Evolutionary conservation across 2,797 vertebrate species (phyloP), one percentile per base, ranked within the genome.

Genomic region (Pelobates cultripes): DNA sequence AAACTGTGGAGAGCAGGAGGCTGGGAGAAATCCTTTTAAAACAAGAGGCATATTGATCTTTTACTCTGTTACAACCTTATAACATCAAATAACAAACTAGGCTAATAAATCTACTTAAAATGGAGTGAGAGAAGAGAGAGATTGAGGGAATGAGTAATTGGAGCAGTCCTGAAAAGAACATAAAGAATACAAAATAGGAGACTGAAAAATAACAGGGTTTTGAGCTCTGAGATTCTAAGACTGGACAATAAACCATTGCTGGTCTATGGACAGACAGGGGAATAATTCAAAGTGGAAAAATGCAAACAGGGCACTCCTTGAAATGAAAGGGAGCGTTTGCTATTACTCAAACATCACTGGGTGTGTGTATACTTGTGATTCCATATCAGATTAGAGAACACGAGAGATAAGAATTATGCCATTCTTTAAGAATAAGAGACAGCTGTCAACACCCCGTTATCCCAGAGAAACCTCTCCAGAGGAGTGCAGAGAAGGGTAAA

Each of bases 271-370:
- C 7, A 47, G 7, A 47, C 51, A 28, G 40, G 75, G 71, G 5
- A 64, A 79, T 41, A 64, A 41, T 63, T 63, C 77, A 73, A 79
- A 79, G 78, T 53, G n/a, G 28, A 73, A 55, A 44, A 73, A 66
- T 6, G 80, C 74, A 77, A 82, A 82, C 75, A 78, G 47, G 71
- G 75, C 75, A 68, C 75, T 78, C 81, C 75, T 72, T 67, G 60
- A 45, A 51, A 75, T 69, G 13, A 75, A 61, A 77, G 45, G 55
- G 73, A 45, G 55, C n/a, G 42, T 57, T 73, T 73, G 28, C 53
- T 43, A 73, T 17, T 44, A 43, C 71, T 73, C 79, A 81, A 63
- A 81, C 64, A 76, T 17, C 15, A n/a, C 60, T 44, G 80, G 80
- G 74, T 66, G 74, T 66, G 74, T 82, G 80, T 51, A 47, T 44